Conservation (phyloP, 2,888 invertebrate genomes). For the Cristatella mucedo region DNA sequence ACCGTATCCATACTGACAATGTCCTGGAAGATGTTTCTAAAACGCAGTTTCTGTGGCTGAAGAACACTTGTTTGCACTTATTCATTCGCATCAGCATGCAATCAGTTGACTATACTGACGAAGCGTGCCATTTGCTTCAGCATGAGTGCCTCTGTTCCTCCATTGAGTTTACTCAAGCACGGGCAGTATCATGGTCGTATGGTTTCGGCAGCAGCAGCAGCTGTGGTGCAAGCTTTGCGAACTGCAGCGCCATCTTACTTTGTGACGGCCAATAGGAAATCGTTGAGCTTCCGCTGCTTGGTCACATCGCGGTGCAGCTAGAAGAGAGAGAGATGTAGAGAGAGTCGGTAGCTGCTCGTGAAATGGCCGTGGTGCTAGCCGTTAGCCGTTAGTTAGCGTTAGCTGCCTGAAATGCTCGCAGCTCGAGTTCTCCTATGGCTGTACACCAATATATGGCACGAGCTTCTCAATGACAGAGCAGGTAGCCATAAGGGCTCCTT, state of each 20-base stretch:
- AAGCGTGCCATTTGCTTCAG: too few relatives aligned
- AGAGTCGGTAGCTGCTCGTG: too few relatives aligned
- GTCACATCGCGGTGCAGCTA: conserved; percentile 51
- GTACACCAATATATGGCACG: conserved; percentile 1
- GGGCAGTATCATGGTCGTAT: too few relatives aligned
- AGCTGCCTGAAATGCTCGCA: conserved; percentile 7
- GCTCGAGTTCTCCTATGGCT: not conserved
- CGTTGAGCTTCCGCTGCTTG: conserved; percentile 55
- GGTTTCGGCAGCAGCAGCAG: too few relatives aligned
- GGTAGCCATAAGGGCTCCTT: conserved; percentile 1
- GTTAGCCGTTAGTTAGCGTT: too few relatives aligned
- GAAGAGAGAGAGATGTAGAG: conserved; percentile 14
- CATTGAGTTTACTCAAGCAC: too few relatives aligned
- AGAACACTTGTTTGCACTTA: too few relatives aligned
- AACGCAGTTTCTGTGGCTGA: conserved; percentile 20
- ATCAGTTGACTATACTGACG: too few relatives aligned
- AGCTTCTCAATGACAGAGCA: not conserved
- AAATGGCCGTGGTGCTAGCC: too few relatives aligned
- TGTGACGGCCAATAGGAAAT: conserved; percentile 60
- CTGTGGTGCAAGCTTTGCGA: too few relatives aligned
- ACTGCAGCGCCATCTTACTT: conserved; percentile 45
- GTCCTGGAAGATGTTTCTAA: conserved; percentile 68
- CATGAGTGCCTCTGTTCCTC: too few relatives aligned
- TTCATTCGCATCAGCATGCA: too few relatives aligned
- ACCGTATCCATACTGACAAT: conserved; percentile 67